Conservation (phyloP, 2,888 invertebrate species). For the Seira sanloemensis region DNA sequence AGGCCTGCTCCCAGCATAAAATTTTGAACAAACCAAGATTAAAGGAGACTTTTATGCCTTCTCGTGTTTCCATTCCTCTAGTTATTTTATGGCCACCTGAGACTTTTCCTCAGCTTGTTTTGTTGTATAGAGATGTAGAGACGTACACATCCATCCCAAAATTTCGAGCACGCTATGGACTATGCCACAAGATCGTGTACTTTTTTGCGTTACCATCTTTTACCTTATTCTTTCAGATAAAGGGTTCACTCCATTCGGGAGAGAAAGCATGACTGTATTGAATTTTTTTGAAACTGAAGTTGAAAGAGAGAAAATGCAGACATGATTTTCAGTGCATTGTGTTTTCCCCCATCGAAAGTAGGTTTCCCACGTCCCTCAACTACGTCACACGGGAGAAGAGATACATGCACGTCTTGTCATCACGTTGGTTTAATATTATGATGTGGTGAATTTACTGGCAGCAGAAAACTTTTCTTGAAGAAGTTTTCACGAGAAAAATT, state of each 20-base stretch:
- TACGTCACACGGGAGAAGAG: not conserved
- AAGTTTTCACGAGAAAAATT: conserved; percentile 1
- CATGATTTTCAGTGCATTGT: not conserved
- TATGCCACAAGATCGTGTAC: not conserved
- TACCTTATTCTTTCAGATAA: not conserved
- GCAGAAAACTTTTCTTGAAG: not conserved
- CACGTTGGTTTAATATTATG: not conserved
- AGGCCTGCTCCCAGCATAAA: conserved; percentile 31
- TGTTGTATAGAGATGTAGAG: not conserved
- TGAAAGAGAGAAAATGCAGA: not conserved
- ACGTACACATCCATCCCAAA: not conserved
- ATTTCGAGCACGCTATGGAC: not conserved
- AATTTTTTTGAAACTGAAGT: not conserved
- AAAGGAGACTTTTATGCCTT: conserved; percentile 60
- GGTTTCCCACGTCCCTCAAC: not conserved
- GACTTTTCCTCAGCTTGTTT: conserved; percentile 42
- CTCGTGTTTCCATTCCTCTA: conserved; percentile 56
- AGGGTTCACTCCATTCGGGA: not conserved
- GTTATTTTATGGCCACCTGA: conserved; percentile 62
- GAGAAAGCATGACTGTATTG: not conserved
- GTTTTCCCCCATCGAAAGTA: not conserved
- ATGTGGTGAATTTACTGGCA: not conserved
- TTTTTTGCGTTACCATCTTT: not conserved
- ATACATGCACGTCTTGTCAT: not conserved
- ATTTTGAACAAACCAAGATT: conserved; percentile 59